Evolutionary conservation across 2,113 vertebrate genomes (phyloP).

Genomic region (Lepidiolamprologus cunningtoni): DNA sequence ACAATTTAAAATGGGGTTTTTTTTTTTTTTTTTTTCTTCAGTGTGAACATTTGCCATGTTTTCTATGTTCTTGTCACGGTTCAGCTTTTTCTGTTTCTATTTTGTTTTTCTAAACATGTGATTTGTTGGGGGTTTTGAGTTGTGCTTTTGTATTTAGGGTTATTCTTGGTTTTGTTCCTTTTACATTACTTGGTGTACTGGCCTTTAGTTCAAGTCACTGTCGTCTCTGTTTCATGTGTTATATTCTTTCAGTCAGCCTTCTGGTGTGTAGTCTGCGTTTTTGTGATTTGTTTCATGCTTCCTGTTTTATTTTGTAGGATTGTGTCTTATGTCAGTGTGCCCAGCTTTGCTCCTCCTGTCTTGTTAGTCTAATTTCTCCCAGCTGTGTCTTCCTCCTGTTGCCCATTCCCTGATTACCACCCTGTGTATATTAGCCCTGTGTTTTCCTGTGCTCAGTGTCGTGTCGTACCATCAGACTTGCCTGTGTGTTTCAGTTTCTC

Average conservation of each 20-base stretch:
- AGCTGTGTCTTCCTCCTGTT: background rate
- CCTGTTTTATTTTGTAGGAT: background rate
- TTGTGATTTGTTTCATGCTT: background rate
- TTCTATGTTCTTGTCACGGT: background rate
- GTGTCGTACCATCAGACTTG: accelerated
- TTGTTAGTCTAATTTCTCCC: background rate
- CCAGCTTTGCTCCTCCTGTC: background rate
- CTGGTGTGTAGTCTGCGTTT: background rate
- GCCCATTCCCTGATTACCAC: background rate
- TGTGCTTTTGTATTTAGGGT: background rate
- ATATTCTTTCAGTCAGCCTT: background rate
- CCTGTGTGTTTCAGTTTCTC: background rate
- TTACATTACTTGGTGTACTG: background rate
- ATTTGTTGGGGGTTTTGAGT: background rate
- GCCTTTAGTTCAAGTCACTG: background rate
- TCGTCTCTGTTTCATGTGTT: background rate
- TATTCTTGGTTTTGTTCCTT: background rate
- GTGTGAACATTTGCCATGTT: background rate
- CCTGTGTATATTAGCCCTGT: background rate
- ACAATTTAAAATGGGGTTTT: too few species aligned
- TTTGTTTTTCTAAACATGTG: background rate
- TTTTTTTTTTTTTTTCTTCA: background rate
- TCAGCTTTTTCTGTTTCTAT: background rate
- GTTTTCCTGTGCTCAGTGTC: background rate
- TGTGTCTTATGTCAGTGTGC: background rate